Base-by-base conservation (phyloP, 2,888 invertebrate genomes). In the Corythucha ciliata region DNA sequence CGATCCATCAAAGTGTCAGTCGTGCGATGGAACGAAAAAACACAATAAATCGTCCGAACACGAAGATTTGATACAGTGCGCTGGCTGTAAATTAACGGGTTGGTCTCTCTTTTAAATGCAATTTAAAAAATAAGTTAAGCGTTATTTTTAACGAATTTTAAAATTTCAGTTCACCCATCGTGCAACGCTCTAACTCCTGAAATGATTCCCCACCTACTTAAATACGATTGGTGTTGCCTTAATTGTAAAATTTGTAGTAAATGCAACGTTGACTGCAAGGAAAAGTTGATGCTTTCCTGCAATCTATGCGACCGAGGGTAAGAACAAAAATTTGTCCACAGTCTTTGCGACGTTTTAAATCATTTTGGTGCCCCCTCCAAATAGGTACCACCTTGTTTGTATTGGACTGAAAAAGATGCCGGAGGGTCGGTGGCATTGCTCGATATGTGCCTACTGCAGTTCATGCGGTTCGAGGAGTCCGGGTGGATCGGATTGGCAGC, bases 201-300 rank as follows among this genome's bases (percentile, higher is more conserved):
- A 63, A 90, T 92, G 79, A 78, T 86, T 58, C 78, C 79, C 56
- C 82, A 86, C 60, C 84, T 89, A 57, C 80, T 81, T 64, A 81
- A 79, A 58, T 94, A 94, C 70, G 76, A 81, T 63, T 94, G 93
- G 94, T 88, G 88, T 69, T 94, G 93, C 67, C 84, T 84, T 60
- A 90, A 89, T 62, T 94, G 93, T 70, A 93, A 93, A 73, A 79
- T 81, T 42, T 94, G 94, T 71, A 79, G 81, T 57, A 78, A 81
- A 59, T 94, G 93, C 69, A 77, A 78, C 61, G 81, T 81, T 67
- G 81, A 83, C 27, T 80, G 80, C 67, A 36, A 46, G 27, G 87
- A 86, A 72, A 87, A 87, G 65, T 86, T 88, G 71, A 90, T 92
- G 88, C 76, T 93, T 64, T 91, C 85, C 71, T 94, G 93, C 69